phyloP scores from a whole-genome alignment of 2,888 invertebrate species.

The Drosophila paramelanica region DNA sequence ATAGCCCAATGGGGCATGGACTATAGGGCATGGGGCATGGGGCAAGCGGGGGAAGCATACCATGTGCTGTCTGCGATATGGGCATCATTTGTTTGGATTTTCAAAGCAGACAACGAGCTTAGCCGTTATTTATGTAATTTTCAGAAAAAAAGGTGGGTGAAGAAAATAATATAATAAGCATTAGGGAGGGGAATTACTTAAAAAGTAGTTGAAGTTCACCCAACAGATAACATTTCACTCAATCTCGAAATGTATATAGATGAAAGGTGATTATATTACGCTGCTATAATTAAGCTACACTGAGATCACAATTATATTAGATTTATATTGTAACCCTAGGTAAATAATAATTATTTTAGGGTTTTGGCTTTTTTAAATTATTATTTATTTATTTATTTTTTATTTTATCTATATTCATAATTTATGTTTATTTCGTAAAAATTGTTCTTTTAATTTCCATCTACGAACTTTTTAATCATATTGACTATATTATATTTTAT shows the following conservation, averaged over 20 bases:
- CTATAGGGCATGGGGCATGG: background rate
- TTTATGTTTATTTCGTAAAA: too few relatives aligned
- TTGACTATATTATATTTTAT: too few relatives aligned
- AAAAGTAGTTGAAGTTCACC: background rate
- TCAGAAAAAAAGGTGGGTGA: slow-evolving; percentile 1
- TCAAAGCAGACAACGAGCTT: slow-evolving; percentile 37
- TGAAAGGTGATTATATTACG: slow-evolving; percentile 4
- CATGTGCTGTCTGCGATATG: slow-evolving; percentile 13
- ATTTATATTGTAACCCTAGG: background rate
- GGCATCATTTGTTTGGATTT: slow-evolving; percentile 36
- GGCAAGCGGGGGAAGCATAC: background rate
- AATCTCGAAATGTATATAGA: background rate
- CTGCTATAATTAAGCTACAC: background rate
- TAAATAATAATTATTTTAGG: slow-evolving; percentile 1
- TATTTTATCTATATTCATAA: too few relatives aligned
- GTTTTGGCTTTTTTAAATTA: background rate
- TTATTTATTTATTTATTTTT: too few relatives aligned
- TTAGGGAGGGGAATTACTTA: background rate
- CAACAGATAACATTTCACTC: background rate
- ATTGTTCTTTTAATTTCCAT: too few relatives aligned
- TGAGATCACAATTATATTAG: background rate
- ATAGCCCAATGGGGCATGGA: slow-evolving; percentile 15
- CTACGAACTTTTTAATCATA: too few relatives aligned
- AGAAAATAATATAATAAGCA: background rate
- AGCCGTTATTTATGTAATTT: slow-evolving; percentile 51